Base-by-base conservation (phyloP, 1,140 invertebrate species). In the Mactra quadrangularis region DNA sequence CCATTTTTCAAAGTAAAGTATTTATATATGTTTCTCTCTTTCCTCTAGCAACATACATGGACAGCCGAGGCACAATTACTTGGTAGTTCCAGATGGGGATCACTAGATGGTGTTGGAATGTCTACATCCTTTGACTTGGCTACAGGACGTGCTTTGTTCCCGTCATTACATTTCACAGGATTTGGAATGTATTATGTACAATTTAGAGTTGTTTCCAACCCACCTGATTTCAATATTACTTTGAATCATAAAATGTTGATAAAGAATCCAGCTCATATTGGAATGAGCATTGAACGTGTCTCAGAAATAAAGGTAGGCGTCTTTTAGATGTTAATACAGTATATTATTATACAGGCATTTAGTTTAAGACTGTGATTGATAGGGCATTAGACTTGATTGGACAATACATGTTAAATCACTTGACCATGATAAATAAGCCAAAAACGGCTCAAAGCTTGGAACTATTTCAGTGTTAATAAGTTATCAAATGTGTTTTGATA, bases 111-210 rank as follows among this genome's bases (percentile, higher is more conserved):
- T 29, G n/a, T 50, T 11, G 11, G 19, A 6, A 11, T 25, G 0
- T 41, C 45, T 22, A 68, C 76, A 15, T 45, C 60, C 4, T 79
- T 79, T 41, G 62, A 79, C 29, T 9, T 25, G 4, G 22, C n/a
- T 57, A 19, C 70, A 17, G 57, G 55, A 55, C 86, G 64, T 29
- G 57, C 79, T n/a, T 75, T 77, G 17, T 89, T 89, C 71, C 31
- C 53, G 1, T 31, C 85, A 17, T 88, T 83, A 62, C 83, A 74
- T 41, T 85, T 86, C 50, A 59, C 47, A 3, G 86, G 88, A 38
- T 88, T 75, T 57, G 89, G 90, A 1, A 35, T 90, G 3, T 91
- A 90, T 74, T 52, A 83, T 53, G 66, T 90, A 22, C 77, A 82
- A 29, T 68, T 79, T 31, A 29, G 13, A 3, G 62, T 79, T 13